phyloP scores from a whole-genome alignment of 2,888 invertebrate species.

The Stomorhina lunata region DNA sequence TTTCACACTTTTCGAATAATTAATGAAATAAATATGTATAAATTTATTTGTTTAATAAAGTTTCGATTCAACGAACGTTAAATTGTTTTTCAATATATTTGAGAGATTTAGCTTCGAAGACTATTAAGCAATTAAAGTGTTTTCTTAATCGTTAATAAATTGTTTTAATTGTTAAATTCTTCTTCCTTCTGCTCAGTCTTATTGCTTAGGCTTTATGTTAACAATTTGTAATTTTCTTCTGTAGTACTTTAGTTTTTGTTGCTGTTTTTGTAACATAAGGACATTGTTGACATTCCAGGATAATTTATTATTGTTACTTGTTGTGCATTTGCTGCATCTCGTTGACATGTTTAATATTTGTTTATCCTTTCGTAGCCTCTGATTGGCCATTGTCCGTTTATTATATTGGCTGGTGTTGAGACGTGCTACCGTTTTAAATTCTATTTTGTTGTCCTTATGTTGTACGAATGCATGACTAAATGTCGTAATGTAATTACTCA shows the following conservation, averaged over 20 bases:
- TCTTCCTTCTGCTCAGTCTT: not conserved
- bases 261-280: conserved; percentile 1
- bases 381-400: conserved; percentile 56
- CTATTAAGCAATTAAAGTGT: conserved; percentile 14
- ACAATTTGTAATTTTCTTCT: conserved; percentile 24
- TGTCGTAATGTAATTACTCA: not conserved
- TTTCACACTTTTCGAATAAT: not conserved
- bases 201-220: not conserved
- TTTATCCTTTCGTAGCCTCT: not conserved
- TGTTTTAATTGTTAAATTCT: not conserved
- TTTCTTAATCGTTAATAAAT: conserved; percentile 24
- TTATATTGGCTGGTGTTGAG: conserved; percentile 14
- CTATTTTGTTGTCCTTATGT: not conserved
- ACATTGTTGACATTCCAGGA: not conserved
- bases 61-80: not conserved
- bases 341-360: conserved; percentile 36
- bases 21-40: no score
- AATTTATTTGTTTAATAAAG: not conserved
- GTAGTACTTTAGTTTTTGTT: not conserved
- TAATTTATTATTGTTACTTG: conserved; percentile 18
- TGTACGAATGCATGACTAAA: not conserved
- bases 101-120: not conserved
- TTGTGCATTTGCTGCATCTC: not conserved
- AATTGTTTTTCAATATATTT: not conserved
- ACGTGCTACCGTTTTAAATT: not conserved